Base-by-base conservation (phyloP, 2,888 invertebrate species). In the Pandemis corylana region DNA sequence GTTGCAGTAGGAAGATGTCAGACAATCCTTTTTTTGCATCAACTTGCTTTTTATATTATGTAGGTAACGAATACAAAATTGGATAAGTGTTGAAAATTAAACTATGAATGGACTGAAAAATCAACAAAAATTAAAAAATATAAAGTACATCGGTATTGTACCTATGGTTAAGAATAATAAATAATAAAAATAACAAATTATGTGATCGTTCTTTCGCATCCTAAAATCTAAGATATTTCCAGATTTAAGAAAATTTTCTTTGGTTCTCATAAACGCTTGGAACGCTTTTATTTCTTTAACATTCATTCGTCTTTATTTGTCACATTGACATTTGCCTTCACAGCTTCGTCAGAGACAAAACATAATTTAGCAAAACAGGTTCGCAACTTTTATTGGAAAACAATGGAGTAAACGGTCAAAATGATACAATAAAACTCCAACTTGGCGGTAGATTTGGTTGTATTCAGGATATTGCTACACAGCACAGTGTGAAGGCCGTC, bases 401-500 rank as follows among this genome's bases (percentile, higher is more conserved):
- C 20, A 20, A 20, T 20, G 20, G 20, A 20, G n/a, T n/a, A 28
- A 28, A 28, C 28, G 28, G 2, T 36, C 28, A 4, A 36, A 36
- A 36, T 36, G 28, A 20, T 28, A 12, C 10, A 59, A 59, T 28
- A 28, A 59, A 59, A 59, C 59, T 20, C 1, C 12, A 28, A 9
- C 5, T 28, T 59, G 59, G 28, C 28, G 59, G 7, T 59, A 59
- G 56, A n/a, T 49, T 41, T 28, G n/a, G 10, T 66, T 53, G 46
- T n/a, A 56, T 44, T 73, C 42, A 75, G 41, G 70, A 71, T 36
- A 71, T 77, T 13, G 88, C 86, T 59, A 90, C 78, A 78, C 93
- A 94, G 78, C 93, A 94, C 4, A 92, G 79, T 6, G 90, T 87
- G 76, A 91, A 91, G 9, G 85, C 88, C 59, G 89, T 81, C 15